Evolutionary conservation across 2,113 vertebrate genomes (phyloP).

Genomic region (Xyrauchen texanus): DNA sequence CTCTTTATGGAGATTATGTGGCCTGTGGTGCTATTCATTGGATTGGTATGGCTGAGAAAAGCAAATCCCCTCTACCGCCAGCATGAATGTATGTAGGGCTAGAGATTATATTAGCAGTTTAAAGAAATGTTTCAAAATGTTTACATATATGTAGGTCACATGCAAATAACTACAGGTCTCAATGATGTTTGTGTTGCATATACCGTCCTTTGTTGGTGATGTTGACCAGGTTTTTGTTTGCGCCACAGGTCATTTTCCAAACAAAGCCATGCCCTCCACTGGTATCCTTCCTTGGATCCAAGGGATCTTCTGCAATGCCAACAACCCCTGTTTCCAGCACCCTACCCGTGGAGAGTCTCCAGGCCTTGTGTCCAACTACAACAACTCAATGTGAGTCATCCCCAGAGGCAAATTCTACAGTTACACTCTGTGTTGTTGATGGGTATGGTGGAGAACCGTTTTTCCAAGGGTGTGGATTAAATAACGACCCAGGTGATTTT

Average conservation of each 20-base stretch:
- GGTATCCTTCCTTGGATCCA: conserved; percentile 91
- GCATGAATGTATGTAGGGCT: conserved; percentile 85
- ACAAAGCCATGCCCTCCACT: conserved; percentile 93
- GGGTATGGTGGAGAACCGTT: no score
- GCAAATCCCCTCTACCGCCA: conserved; percentile 87
- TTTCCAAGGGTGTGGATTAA: background rate
- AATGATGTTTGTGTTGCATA: background rate
- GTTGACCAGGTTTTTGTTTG: conserved; percentile 34
- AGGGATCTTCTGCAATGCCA: conserved; percentile 92
- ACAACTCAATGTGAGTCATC: conserved; percentile 87
- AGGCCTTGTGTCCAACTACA: conserved; percentile 92
- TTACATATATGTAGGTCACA: background rate
- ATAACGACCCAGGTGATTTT: background rate
- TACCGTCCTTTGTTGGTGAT: background rate
- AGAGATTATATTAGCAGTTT: no score
- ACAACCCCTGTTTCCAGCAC: conserved; percentile 89
- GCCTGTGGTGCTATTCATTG: conserved; percentile 86
- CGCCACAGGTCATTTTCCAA: conserved; percentile 89
- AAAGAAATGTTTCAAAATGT: no score
- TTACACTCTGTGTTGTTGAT: no score
- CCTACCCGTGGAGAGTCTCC: conserved; percentile 80
- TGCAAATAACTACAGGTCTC: background rate
- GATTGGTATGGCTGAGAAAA: conserved; percentile 88
- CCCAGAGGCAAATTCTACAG: background rate
- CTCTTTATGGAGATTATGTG: conserved; percentile 88